phyloP scores from a whole-genome alignment of 2,113 vertebrate genomes.

The Gila orcuttii region DNA sequence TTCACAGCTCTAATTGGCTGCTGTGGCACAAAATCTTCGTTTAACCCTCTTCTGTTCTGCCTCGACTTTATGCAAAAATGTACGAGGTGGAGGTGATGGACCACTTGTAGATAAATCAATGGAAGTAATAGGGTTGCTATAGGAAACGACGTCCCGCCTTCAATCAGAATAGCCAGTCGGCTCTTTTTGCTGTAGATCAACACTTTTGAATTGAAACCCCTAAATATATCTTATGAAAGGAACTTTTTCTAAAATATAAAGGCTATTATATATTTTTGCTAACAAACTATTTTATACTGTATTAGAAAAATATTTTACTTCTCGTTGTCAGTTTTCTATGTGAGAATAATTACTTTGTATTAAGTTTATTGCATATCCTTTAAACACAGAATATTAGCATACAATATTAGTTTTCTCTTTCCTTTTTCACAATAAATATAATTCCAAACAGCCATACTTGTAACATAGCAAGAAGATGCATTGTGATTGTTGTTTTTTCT shows the following conservation, averaged over 20 bases:
- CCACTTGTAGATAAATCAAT: not conserved
- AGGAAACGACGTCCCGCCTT: not conserved
- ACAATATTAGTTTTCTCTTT: not conserved
- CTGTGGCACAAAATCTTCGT: conserved; percentile 58
- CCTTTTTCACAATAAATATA: not conserved
- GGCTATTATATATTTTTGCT: not conserved
- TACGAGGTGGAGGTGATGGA: not conserved
- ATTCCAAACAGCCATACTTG: not conserved
- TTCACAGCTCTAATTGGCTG: conserved; percentile 68
- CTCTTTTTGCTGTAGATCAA: not conserved
- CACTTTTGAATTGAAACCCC: not conserved
- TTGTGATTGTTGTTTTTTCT: not conserved
- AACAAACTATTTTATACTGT: not conserved
- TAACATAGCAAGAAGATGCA: not conserved
- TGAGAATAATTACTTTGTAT: too few relatives aligned
- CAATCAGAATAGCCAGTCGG: not conserved
- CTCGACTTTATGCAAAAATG: not conserved
- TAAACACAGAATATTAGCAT: not conserved
- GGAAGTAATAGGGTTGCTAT: not conserved
- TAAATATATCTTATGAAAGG: not conserved
- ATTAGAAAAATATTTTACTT: not conserved
- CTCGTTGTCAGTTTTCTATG: not conserved
- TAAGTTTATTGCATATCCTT: too few relatives aligned
- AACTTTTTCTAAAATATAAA: not conserved
- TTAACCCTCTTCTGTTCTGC: conserved; percentile 38